A percentile compares a stretch with the other conserved stretches of the same genome.
phyloP scores from a whole-genome alignment of 1,140 invertebrate species.

The Drosophila ogumai region DNA sequence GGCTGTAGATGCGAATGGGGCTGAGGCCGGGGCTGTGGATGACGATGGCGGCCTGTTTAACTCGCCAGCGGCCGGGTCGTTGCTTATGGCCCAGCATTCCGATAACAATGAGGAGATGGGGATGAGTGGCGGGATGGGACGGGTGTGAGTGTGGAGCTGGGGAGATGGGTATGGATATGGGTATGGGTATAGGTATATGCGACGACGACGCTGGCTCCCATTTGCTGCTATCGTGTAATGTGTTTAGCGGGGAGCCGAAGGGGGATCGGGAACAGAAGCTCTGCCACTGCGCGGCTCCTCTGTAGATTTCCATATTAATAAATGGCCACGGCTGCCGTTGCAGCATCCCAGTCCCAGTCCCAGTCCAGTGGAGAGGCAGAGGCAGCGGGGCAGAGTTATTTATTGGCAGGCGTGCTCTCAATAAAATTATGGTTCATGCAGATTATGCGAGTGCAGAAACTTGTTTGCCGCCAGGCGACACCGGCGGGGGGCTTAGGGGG shows the following conservation, averaged over 20 bases:
- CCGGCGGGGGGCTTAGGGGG: neutral
- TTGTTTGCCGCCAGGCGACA: slow-evolving; percentile 55
- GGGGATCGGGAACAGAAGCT: slow-evolving; percentile 49
- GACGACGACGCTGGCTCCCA: slow-evolving; percentile 62
- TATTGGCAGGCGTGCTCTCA: slow-evolving; percentile 82
- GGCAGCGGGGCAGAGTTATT: slow-evolving; percentile 62
- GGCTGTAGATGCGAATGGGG: slow-evolving; percentile 12
- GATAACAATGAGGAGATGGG: slow-evolving; percentile 73
- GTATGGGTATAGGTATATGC: slow-evolving; percentile 5
- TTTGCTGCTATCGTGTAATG: slow-evolving; percentile 83
- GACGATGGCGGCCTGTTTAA: slow-evolving; percentile 55
- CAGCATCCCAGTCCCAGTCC: slow-evolving; percentile 1
- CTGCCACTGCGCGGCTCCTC: slow-evolving; percentile 69
- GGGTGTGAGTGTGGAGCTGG: slow-evolving; percentile 1
- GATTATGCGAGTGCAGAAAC: slow-evolving; percentile 83
- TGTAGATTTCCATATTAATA: slow-evolving; percentile 84
- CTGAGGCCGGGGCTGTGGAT: neutral
- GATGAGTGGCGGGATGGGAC: slow-evolving; percentile 15
- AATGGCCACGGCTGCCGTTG: slow-evolving; percentile 67
- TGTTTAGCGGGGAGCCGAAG: slow-evolving; percentile 64
- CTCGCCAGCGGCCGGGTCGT: slow-evolving; percentile 46
- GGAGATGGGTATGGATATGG: slow-evolving; percentile 1
- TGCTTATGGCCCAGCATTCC: slow-evolving; percentile 73
- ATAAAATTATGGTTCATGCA: slow-evolving; percentile 84
- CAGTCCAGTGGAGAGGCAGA: neutral